Evolutionary conservation across 1,140 invertebrate genomes (phyloP).

Genomic region (Alviniconcha marisindica): DNA sequence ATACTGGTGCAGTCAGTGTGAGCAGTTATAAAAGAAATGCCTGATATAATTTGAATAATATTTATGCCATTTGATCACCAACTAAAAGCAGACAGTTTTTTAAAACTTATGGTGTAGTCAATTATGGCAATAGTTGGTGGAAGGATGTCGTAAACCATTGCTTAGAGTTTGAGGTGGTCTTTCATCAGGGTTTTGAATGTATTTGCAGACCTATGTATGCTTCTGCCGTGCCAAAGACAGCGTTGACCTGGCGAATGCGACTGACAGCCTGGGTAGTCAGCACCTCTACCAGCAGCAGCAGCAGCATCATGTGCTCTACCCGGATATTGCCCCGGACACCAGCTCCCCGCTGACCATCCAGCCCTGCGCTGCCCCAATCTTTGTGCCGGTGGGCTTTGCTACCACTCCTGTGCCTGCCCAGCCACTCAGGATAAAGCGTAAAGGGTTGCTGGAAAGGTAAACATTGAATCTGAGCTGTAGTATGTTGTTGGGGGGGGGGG

Average conservation of each 20-base stretch:
- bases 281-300: neutral
- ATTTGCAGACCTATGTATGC: neutral
- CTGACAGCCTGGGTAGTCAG: conserved; percentile 15
- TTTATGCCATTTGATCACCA: too few relatives aligned
- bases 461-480: too few relatives aligned
- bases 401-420: conserved; percentile 63
- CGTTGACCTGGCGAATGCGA: neutral
- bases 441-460: conserved; percentile 76
- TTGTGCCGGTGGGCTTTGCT: conserved; percentile 58
- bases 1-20: too few relatives aligned
- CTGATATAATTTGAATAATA: too few relatives aligned
- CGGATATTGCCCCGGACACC: conserved; percentile 47
- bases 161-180: too few relatives aligned
- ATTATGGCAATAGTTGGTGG: too few relatives aligned
- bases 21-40: too few relatives aligned
- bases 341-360: conserved; percentile 70
- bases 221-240: conserved; percentile 16
- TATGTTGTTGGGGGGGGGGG: too few relatives aligned
- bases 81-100: too few relatives aligned
- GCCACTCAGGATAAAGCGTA: conserved; percentile 82
- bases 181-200: neutral
- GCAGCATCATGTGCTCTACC: conserved; percentile 30
- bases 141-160: too few relatives aligned
- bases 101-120: too few relatives aligned
- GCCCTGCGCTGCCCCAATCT: conserved; percentile 63